Percentiles rank a stretch among this genome's conserved stretches.
Evolutionary conservation across 2,113 vertebrate genomes (phyloP).

Genomic region (Pitta sordida): DNA sequence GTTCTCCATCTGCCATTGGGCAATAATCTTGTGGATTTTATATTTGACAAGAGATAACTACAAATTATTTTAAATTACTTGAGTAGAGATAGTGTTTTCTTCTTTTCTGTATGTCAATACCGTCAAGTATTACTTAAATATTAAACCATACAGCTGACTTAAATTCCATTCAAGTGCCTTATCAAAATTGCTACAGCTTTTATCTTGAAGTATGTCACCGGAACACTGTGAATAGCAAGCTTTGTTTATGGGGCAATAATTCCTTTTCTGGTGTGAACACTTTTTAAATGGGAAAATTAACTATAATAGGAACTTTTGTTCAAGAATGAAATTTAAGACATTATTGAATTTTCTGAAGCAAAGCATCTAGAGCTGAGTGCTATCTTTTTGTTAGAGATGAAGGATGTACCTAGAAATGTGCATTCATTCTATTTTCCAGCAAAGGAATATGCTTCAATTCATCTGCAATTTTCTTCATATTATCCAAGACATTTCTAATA

Average conservation of each 20-base stretch:
- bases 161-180: not conserved
- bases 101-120: not conserved
- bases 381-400: not conserved
- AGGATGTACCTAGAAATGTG: not conserved
- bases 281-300: not conserved
- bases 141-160: not conserved
- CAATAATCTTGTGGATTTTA: not conserved
- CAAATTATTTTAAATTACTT: not conserved
- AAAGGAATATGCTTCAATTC: not conserved
- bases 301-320: not conserved
- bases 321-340: not conserved
- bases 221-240: not conserved
- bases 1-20: not conserved
- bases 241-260: not conserved
- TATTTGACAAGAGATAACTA: not conserved
- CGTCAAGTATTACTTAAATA: not conserved
- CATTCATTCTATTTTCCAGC: not conserved
- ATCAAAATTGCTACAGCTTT: not conserved
- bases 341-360: conserved; percentile 2
- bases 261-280: not conserved
- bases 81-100: not conserved
- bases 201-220: not conserved
- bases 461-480: not conserved
- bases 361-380: not conserved
- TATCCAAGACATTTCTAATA: not conserved